Base-by-base conservation (phyloP, 1,140 invertebrate genomes). In the Hestina assimilis region DNA sequence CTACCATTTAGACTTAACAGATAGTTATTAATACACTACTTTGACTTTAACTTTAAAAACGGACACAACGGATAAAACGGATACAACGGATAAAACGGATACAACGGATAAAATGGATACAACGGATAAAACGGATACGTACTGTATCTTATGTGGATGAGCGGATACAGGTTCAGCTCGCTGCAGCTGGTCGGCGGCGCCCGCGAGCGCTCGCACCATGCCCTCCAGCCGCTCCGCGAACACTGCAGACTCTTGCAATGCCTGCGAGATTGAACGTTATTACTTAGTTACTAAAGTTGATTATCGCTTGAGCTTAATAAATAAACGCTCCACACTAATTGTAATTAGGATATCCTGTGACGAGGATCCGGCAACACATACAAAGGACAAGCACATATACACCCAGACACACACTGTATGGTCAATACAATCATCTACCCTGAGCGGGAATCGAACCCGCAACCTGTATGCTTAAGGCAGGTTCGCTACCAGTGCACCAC, bases 171-270 rank as follows among this genome's bases (percentile, higher is more conserved):
- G 96, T 78, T 99, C 97, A 19, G 96, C 93, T 40, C 94, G 93
- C 65, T 95, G 92, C 1, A 97, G 92, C 86, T 98, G 96, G 69
- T 99, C 97, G n/a, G 95, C 95, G 0, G 98, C 97, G 17, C 94
- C 95, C 0, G 94, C 92, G 53, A 99, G 83, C 2, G 96, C 96
- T n/a, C 97, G 93, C 26, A 99, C 83, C 96, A 99, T 98, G 14
- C 97, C 97, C 83, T 99, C 97, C 12, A 99, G 87, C 89, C 98
- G 98, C 78, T 99, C 97, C 1, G 95, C 94, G 84, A 99, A 99
- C 85, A 97, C 93, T 79, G 87, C 95, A 89, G 90, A 95, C 89
- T 91, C 96, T 83, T 94, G 97, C 72, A 98, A 83, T 11, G 96
- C 96, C 83, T 92, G 67, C n/a, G 14, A 31, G 40, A 40, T 2